Conservation (phyloP, 2,797 vertebrate species). For the Cynopterus sphinx region DNA sequence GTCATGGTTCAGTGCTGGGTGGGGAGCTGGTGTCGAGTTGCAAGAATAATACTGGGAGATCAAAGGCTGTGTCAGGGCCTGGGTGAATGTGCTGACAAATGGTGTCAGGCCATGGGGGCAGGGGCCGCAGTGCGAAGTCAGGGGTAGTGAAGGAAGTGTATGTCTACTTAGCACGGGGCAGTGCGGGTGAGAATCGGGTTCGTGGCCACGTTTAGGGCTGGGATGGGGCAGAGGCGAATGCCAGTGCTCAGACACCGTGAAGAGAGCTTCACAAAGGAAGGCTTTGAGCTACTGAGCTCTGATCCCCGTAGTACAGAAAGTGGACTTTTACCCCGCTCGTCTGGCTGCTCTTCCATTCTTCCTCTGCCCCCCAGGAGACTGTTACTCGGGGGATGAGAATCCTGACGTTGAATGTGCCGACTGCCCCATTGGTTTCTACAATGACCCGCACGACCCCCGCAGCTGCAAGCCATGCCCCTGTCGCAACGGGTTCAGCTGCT, state of each 20-base stretch:
- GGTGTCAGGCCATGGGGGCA: fast-evolving
- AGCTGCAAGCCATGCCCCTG: conserved; percentile 91
- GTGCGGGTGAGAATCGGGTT: background rate
- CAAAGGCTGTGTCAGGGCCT: conserved; percentile 45
- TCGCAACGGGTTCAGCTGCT: conserved; percentile 86
- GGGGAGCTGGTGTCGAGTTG: background rate
- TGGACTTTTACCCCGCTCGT: background rate
- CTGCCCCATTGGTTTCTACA: conserved; percentile 90
- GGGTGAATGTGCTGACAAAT: background rate
- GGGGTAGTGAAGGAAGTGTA: fast-evolving
- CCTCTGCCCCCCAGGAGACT: conserved; percentile 87
- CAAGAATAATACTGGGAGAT: conserved; percentile 17
- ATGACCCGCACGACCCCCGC: conserved; percentile 76
- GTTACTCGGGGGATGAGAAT: conserved; percentile 92
- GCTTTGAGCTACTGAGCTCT: background rate
- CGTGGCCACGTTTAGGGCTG: background rate
- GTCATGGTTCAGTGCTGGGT: conserved; percentile 11
- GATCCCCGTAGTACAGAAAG: background rate
- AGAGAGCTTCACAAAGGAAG: background rate
- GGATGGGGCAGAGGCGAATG: background rate
- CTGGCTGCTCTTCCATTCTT: background rate
- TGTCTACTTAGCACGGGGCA: background rate
- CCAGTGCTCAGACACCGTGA: fast-evolving
- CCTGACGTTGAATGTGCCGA: conserved; percentile 76
- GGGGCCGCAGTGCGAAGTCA: background rate